Conservation (phyloP, 2,797 vertebrate species). For the Sebastes diploproa region DNA sequence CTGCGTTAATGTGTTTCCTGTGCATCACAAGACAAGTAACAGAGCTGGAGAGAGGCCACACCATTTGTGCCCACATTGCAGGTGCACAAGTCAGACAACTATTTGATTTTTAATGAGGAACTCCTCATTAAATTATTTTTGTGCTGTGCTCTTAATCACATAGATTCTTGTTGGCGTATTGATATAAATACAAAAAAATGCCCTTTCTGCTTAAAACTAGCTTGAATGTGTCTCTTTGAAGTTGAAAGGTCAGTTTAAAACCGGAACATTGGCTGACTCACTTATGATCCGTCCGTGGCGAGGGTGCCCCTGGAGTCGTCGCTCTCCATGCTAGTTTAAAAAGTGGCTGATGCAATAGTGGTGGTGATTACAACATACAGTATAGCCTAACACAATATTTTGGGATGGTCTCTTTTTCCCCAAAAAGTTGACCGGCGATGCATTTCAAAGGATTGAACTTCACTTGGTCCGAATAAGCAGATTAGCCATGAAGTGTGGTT, state of each 20-base stretch:
- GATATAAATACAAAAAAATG: neutral
- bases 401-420: neutral
- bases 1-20: constrained; percentile 43
- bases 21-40: constrained; percentile 18
- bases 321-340: too few relatives aligned
- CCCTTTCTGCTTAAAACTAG: neutral
- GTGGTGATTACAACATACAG: neutral
- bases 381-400: neutral
- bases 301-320: neutral
- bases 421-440: neutral
- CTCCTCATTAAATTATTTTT: neutral
- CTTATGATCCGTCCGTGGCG: neutral
- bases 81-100: constrained; percentile 4
- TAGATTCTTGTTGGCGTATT: neutral
- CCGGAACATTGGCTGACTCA: neutral
- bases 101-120: neutral
- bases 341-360: neutral
- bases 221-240: neutral
- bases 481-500: neutral
- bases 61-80: constrained; percentile 43
- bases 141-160: neutral
- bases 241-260: neutral
- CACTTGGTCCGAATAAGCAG: neutral
- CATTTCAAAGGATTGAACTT: neutral
- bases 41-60: neutral